Conservation (phyloP, 2,888 invertebrate species). For the Drosophila cognata region DNA sequence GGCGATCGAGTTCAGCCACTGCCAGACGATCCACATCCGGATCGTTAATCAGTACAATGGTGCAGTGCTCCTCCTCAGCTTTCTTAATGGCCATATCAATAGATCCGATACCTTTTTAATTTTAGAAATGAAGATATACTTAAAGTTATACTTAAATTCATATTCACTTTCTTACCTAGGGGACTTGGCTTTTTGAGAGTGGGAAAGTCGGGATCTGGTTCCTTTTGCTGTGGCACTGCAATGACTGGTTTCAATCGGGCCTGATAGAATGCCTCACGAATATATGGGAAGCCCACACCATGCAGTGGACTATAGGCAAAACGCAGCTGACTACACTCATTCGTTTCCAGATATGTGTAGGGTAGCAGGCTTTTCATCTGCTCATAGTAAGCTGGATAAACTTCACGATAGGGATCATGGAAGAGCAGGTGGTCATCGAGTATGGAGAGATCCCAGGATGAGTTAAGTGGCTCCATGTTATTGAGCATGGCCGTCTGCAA, state of each 20-base stretch:
- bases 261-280: constrained; percentile 90
- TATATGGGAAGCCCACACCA: constrained; percentile 95
- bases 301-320: constrained; percentile 99
- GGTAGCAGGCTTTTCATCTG: constrained; percentile 87
- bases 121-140: neutral
- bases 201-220: constrained; percentile 98
- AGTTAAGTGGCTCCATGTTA: constrained; percentile 91
- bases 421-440: constrained; percentile 87
- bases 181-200: constrained; percentile 99
- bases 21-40: constrained; percentile 98
- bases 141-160: neutral
- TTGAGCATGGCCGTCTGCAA: constrained; percentile 92
- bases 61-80: constrained; percentile 90
- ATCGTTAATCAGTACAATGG: constrained; percentile 96
- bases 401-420: constrained; percentile 89
- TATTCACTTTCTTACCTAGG: constrained; percentile 85
- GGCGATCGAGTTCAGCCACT: constrained; percentile 92
- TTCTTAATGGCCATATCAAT: constrained; percentile 90
- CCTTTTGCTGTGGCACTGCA: constrained; percentile 88
- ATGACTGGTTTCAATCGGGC: constrained; percentile 88
- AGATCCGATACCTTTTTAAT: constrained; percentile 88
- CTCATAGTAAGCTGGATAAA: constrained; percentile 89
- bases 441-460: constrained; percentile 91
- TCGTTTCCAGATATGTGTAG: constrained; percentile 85
- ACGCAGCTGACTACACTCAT: constrained; percentile 87